Evolutionary conservation across 2,888 invertebrate species (phyloP), one percentile per base, ranked within the genome.

Genomic region (Melanostoma scalare): DNA sequence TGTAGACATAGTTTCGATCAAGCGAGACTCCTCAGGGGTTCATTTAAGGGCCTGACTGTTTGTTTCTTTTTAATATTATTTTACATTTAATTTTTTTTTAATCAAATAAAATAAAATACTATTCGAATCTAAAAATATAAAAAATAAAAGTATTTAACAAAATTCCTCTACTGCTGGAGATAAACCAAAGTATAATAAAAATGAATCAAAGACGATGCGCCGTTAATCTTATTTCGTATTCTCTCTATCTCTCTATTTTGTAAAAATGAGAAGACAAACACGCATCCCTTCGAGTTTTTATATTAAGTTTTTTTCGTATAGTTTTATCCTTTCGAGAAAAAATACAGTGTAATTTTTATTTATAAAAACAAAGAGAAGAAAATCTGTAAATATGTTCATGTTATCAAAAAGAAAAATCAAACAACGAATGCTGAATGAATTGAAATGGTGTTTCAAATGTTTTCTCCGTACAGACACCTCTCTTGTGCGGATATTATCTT

Each of bases 101-200:
- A 50, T 56, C 71, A 72, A 63, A 77, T 56, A 72, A 58, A 71
- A 65, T 52, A 38, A 31, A 30, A 40, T 44, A 40, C 69, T 63
- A 46, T 72, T 72, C 53, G 46, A 55, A 74, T 74, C 65, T 60
- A 67, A 60, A 67, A 42, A 63, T 8, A 60, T n/a, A 76, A 60
- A 46, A 53, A 10, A 44, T 44, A 68, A 50, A 50, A 80, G 36
- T 36, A 67, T 79, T 69, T 4, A 79, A 84, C 78, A 69, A 84
- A 79, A 84, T 79, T 84, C 84, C 84, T 84, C 84, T 84, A 84
- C 87, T 90, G 90, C 91, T 90, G 91, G 90, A 91, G 90, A 89
- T 89, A 90, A 90, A 90, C 91, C 91, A 91, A 91, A 91, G 91
- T 85, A 48, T 63, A 74, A 48, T 9, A 52, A 60, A 88, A 81